Evolutionary conservation across 1,140 invertebrate species (phyloP).

Genomic region (Solenopsis fugax): DNA sequence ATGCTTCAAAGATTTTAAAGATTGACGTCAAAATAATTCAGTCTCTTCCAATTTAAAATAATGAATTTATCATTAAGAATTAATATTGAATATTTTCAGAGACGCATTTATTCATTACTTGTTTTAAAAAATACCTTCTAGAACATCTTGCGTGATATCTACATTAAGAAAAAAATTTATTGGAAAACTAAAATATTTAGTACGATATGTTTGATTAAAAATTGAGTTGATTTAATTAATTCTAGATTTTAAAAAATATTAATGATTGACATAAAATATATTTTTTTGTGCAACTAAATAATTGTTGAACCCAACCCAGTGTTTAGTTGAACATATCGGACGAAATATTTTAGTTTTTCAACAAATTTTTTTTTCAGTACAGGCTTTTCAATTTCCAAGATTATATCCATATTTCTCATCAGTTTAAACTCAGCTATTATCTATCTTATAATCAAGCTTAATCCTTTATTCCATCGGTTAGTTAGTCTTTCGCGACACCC

Average conservation of each 20-base stretch:
- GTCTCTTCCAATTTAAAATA: background rate
- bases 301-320: too few species aligned
- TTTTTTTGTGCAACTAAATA: too few species aligned
- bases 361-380: too few species aligned
- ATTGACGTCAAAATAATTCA: background rate
- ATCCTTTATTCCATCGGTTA: background rate
- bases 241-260: too few species aligned
- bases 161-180: too few species aligned
- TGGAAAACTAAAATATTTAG: too few species aligned
- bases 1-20: background rate
- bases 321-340: too few species aligned
- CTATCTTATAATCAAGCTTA: background rate
- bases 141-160: background rate
- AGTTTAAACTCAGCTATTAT: background rate
- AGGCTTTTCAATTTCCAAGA: background rate
- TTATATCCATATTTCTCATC: background rate
- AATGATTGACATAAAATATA: too few species aligned
- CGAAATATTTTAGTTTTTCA: too few species aligned
- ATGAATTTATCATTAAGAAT: background rate
- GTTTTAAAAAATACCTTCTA: background rate
- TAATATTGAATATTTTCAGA: background rate
- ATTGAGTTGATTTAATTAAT: too few species aligned
- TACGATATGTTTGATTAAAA: too few species aligned
- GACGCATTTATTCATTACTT: background rate
- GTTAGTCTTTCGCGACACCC: slow-evolving; percentile 14